phyloP scores from a whole-genome alignment of 2,888 invertebrate species.

The Incurvaria masculella region DNA sequence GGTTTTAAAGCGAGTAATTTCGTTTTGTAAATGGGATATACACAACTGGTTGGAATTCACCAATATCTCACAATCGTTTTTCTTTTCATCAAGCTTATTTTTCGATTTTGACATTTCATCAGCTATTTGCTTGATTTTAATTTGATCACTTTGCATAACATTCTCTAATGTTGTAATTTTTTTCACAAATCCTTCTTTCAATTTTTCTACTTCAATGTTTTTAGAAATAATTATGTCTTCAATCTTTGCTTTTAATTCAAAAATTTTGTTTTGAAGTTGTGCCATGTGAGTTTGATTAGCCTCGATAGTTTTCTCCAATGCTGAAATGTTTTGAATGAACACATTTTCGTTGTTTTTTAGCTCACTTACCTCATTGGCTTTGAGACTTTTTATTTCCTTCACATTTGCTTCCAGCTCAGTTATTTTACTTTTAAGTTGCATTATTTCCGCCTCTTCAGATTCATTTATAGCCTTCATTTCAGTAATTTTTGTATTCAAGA shows the following conservation, averaged over 20 bases:
- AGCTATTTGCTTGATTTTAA: slow-evolving; percentile 1
- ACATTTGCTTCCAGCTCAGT: slow-evolving; percentile 37
- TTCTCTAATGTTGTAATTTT: slow-evolving; percentile 21
- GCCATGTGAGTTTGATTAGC: too few species aligned
- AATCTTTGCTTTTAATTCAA: not conserved
- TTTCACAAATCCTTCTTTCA: slow-evolving; percentile 25
- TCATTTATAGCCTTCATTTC: too few species aligned
- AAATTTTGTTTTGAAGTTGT: not conserved
- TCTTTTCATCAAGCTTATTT: too few species aligned
- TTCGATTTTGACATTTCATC: slow-evolving; percentile 2
- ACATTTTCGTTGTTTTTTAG: too few species aligned
- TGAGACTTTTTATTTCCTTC: too few species aligned
- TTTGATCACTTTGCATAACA: slow-evolving; percentile 10
- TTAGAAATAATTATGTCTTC: too few species aligned
- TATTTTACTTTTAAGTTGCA: slow-evolving; percentile 34
- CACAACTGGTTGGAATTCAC: too few species aligned
- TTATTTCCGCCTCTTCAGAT: slow-evolving; percentile 29
- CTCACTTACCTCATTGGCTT: too few species aligned
- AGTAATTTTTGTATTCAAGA: too few species aligned
- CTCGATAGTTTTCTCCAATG: too few species aligned
- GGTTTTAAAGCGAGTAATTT: not conserved
- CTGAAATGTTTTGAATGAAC: too few species aligned
- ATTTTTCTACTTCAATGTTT: slow-evolving; percentile 6
- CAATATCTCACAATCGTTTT: too few species aligned
- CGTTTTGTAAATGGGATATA: not conserved